A percentile compares a stretch with the other conserved stretches of the same genome.
phyloP scores from a whole-genome alignment of 1,140 invertebrate genomes.

The Dreissena rostriformis region DNA sequence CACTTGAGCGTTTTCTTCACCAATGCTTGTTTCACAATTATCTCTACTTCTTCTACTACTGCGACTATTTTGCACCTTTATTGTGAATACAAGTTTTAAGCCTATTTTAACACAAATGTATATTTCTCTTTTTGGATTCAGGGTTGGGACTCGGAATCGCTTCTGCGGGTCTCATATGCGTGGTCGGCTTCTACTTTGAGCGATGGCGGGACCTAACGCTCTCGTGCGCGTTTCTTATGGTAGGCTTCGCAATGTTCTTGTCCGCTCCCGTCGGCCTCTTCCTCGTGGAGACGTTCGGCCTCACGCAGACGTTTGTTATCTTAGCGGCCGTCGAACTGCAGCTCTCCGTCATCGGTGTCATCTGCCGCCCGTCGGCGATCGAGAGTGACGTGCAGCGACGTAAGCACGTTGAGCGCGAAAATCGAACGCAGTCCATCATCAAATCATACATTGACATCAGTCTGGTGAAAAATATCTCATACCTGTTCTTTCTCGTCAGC shows the following conservation, averaged over 20 bases:
- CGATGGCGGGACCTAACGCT: not conserved
- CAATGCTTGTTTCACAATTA: too few species aligned
- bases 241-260: conserved; percentile 31
- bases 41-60: too few species aligned
- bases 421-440: not conserved
- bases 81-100: too few species aligned
- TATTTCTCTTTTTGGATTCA: conserved; percentile 1
- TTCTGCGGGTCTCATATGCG: conserved; percentile 13
- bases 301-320: conserved; percentile 15
- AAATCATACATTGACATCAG: conserved; percentile 26
- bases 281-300: not conserved
- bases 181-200: conserved; percentile 37
- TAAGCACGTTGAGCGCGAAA: not conserved
- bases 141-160: conserved; percentile 15
- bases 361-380: conserved; percentile 15
- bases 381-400: conserved; percentile 9
- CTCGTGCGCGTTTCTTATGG: conserved; percentile 3
- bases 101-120: too few species aligned
- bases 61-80: too few species aligned
- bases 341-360: conserved; percentile 5
- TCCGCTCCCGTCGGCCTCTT: conserved; percentile 16
- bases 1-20: too few species aligned
- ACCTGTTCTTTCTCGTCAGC: conserved; percentile 19
- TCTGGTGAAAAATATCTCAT: conserved; percentile 4
- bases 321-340: conserved; percentile 28